A percentile compares a stretch with the other conserved stretches of the same genome.
Evolutionary conservation across 1,140 invertebrate species (phyloP).

Genomic region (Planococcus citri): DNA sequence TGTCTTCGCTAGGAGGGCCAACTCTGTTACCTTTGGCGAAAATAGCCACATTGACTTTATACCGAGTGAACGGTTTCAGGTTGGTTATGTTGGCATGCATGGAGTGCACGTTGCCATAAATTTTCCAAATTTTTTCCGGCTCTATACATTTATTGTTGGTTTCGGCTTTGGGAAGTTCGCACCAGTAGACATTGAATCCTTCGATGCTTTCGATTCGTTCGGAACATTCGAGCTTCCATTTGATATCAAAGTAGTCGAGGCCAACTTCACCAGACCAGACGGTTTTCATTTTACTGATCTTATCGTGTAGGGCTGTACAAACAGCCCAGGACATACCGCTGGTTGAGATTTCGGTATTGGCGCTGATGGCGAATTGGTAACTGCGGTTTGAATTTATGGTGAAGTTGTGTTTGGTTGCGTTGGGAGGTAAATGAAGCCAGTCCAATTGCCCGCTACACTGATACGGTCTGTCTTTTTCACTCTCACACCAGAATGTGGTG

Average conservation of each 20-base stretch:
- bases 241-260: conserved; percentile 46
- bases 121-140: not conserved
- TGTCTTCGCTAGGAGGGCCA: conserved; percentile 51
- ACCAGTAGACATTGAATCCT: conserved; percentile 54
- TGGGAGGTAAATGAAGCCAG: conserved; percentile 40
- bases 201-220: conserved; percentile 48
- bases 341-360: conserved; percentile 46
- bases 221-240: conserved; percentile 57
- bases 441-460: conserved; percentile 45
- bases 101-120: not conserved
- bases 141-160: conserved; percentile 24
- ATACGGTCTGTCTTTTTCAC: conserved; percentile 42
- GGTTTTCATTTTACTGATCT: conserved; percentile 51
- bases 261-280: conserved; percentile 44
- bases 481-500: conserved; percentile 61
- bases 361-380: conserved; percentile 58
- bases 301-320: conserved; percentile 57
- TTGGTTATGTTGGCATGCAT: conserved; percentile 33
- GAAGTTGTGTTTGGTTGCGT: conserved; percentile 38
- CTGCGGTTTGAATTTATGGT: conserved; percentile 38
- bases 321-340: conserved; percentile 66
- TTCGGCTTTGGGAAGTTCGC: conserved; percentile 38
- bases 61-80: conserved; percentile 63
- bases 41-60: conserved; percentile 57
- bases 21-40: conserved; percentile 54